Evolutionary conservation across 2,888 invertebrate genomes (phyloP).

Genomic region (Mycalesis mineus): DNA sequence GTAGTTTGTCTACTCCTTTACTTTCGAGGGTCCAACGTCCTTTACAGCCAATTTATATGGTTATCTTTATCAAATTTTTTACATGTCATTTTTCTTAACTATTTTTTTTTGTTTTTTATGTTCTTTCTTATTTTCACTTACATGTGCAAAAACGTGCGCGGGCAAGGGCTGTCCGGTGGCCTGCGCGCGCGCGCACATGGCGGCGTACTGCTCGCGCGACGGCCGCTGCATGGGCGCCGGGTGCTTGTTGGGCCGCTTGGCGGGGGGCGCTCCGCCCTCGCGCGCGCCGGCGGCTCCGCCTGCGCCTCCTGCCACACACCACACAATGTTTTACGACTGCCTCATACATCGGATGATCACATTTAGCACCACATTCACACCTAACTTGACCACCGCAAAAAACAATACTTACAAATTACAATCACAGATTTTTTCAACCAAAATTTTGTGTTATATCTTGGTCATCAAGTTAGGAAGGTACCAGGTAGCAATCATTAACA

Average conservation of each 20-base stretch:
- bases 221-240: conserved; percentile 84
- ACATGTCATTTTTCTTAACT: too few species aligned
- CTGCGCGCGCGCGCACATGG: conserved; percentile 82
- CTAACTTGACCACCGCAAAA: neutral
- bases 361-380: neutral
- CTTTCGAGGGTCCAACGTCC: too few species aligned
- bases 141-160: conserved; percentile 82
- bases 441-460: neutral
- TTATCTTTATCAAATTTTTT: too few species aligned
- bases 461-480: neutral
- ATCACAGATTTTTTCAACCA: neutral
- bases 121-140: too few species aligned
- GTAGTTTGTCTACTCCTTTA: too few species aligned
- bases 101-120: too few species aligned
- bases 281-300: conserved; percentile 41
- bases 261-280: conserved; percentile 76
- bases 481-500: neutral
- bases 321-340: neutral
- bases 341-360: neutral
- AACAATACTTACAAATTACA: neutral
- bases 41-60: too few species aligned
- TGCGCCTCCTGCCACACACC: conserved; percentile 38
- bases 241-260: conserved; percentile 90
- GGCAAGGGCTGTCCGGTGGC: conserved; percentile 84
- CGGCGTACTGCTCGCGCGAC: conserved; percentile 84